Conservation (phyloP, 2,888 invertebrate species). For the Oxyteleia sp. region DNA sequence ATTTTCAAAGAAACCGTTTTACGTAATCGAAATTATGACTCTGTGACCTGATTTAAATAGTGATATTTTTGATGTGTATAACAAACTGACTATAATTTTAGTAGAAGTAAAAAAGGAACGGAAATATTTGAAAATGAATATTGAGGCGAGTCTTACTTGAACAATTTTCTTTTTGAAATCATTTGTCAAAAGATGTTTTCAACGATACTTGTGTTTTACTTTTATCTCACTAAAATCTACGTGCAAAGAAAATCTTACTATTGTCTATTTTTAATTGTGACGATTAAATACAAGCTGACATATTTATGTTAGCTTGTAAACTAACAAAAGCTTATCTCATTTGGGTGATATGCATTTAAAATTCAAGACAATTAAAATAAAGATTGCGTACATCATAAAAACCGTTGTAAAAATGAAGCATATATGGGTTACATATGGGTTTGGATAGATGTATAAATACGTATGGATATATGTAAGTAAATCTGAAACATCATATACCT, state of each 20-base stretch:
- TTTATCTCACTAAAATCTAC: conserved; percentile 27
- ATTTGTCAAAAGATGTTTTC: conserved; percentile 14
- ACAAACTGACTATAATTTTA: conserved; percentile 19
- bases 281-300: conserved; percentile 45
- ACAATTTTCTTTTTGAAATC: conserved; percentile 20
- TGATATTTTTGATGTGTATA: conserved; percentile 26
- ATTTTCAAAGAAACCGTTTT: conserved; percentile 12
- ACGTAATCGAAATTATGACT: conserved; percentile 27
- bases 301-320: conserved; percentile 25
- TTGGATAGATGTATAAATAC: no score
- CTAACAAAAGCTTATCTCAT: conserved; percentile 42
- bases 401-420: no score
- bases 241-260: conserved; percentile 24
- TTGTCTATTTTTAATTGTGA: conserved; percentile 44
- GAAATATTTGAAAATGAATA: conserved; percentile 16
- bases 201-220: conserved; percentile 8
- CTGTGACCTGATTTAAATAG: conserved; percentile 25
- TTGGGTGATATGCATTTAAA: conserved; percentile 34
- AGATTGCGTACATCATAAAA: background rate
- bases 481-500: no score
- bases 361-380: conserved; percentile 5
- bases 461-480: no score
- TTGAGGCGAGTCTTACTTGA: conserved; percentile 14
- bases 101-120: background rate
- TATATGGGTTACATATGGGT: no score